Conservation (phyloP, 2,888 invertebrate species). For the Troglohyphantes excavatus region DNA sequence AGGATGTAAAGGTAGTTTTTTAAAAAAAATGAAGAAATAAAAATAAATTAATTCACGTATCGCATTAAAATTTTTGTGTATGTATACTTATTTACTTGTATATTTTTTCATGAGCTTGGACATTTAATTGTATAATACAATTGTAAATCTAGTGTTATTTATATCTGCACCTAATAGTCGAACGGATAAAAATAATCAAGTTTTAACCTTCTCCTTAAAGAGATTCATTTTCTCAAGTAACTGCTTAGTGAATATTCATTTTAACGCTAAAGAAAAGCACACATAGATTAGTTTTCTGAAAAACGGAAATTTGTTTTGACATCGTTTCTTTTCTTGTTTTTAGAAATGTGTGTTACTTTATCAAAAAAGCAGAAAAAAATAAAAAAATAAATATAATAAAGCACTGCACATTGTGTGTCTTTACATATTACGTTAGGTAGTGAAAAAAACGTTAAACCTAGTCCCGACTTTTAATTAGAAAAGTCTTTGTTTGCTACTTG, state of each 20-base stretch:
- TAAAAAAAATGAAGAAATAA: too few species aligned
- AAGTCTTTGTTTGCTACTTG: neutral
- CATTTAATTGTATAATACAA: too few species aligned
- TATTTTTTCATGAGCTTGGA: too few species aligned
- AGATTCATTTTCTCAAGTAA: neutral
- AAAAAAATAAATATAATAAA: neutral
- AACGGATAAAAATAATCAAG: too few species aligned
- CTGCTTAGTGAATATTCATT: neutral
- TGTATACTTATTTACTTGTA: too few species aligned
- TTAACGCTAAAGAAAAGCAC: neutral
- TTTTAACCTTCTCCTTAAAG: too few species aligned
- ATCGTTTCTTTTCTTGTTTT: neutral
- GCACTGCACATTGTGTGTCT: neutral
- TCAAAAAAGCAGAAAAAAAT: neutral
- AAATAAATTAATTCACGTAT: too few species aligned
- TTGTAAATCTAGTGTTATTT: too few species aligned
- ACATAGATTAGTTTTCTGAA: too few species aligned
- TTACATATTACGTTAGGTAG: neutral
- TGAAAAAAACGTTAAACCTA: neutral
- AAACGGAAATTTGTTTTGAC: constrained; percentile 1
- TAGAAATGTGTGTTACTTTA: neutral
- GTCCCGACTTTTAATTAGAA: neutral
- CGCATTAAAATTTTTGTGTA: too few species aligned
- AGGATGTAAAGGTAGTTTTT: too few species aligned
- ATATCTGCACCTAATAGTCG: too few species aligned